These are phyloP conservation scores for Blennius ocellaris DNA, from an alignment of 2,113 vertebrate genomes.

Conservation along the genomic window DNA sequence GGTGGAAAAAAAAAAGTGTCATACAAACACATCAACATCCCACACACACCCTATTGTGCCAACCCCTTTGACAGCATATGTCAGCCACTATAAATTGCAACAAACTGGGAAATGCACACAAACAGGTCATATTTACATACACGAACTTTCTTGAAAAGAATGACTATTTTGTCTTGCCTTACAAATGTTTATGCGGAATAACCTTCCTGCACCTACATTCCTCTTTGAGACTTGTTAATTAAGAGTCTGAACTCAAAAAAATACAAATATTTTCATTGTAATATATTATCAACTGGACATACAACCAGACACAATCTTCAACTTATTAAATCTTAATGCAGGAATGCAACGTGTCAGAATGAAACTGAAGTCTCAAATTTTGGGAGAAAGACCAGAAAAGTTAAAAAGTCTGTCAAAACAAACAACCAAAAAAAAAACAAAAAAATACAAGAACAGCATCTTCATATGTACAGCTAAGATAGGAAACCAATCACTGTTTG, in stretches of 20 bases:
- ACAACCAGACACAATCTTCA: not conserved
- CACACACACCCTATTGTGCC: slow-evolving; percentile 56
- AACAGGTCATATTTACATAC: slow-evolving; percentile 55
- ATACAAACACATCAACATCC: slow-evolving; percentile 61
- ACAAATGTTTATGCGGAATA: slow-evolving; percentile 27
- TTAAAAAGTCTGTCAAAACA: no score
- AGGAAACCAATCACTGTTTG: slow-evolving; percentile 24
- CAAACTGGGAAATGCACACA: slow-evolving; percentile 25
- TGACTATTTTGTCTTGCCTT: slow-evolving; percentile 19
- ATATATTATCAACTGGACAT: not conserved
- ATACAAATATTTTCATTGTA: not conserved
- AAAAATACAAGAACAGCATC: not conserved
- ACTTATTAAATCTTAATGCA: not conserved
- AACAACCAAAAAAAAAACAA: not conserved
- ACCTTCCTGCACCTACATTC: slow-evolving; percentile 14
- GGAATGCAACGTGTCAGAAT: no score
- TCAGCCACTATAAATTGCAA: slow-evolving; percentile 23
- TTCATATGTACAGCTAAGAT: not conserved
- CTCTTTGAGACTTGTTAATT: slow-evolving; percentile 14
- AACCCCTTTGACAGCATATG: slow-evolving; percentile 24
- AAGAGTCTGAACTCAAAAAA: not conserved
- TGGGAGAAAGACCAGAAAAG: no score
- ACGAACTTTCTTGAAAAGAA: slow-evolving; percentile 35
- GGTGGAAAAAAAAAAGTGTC: slow-evolving; percentile 47
- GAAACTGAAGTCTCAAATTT: no score